Evolutionary conservation across 2,113 vertebrate genomes (phyloP).

Genomic region (Microtus ochrogaster): DNA sequence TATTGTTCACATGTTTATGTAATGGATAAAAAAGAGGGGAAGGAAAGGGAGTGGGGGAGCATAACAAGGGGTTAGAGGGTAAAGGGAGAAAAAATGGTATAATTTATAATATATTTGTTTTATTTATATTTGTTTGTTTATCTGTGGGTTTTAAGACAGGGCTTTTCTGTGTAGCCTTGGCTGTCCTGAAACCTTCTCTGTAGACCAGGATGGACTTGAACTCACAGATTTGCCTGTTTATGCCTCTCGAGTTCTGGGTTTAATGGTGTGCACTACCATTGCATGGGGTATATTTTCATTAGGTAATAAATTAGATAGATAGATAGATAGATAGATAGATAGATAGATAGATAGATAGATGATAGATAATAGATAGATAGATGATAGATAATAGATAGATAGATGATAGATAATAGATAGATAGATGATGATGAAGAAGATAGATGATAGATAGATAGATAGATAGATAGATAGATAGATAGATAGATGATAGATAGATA

Average conservation of each 20-base stretch:
- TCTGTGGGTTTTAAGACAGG: background rate
- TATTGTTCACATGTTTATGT: background rate
- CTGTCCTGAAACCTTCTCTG: background rate
- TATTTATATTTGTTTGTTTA: background rate
- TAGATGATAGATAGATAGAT: too few relatives aligned
- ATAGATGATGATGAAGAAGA: too few relatives aligned
- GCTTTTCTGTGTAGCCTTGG: background rate
- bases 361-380: background rate
- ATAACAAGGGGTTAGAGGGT: too few relatives aligned
- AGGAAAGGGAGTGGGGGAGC: background rate
- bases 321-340: background rate
- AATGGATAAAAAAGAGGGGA: background rate
- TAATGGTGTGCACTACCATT: background rate
- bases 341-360: too few relatives aligned
- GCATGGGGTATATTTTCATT: background rate
- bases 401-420: too few relatives aligned
- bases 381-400: background rate
- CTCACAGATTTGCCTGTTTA: background rate
- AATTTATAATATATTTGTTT: background rate
- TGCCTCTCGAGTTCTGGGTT: background rate
- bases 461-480: too few relatives aligned
- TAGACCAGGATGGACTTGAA: background rate
- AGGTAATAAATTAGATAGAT: background rate
- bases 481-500: too few relatives aligned
- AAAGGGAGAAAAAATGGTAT: background rate